Evolutionary conservation across 2,113 vertebrate species (phyloP), one percentile per base, ranked within the genome.

Genomic region (Prolemur simus): DNA sequence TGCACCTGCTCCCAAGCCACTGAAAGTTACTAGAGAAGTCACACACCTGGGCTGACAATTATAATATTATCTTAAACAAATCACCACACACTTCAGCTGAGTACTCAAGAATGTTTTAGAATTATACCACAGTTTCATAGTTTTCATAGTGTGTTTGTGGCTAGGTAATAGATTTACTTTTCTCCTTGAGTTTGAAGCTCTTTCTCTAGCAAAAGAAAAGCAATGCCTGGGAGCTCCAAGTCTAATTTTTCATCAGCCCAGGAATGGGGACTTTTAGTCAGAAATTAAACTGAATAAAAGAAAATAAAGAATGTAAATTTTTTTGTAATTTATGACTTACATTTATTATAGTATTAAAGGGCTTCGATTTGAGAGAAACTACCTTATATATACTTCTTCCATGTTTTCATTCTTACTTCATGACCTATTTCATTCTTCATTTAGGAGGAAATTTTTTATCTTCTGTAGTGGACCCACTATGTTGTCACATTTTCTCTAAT

Each of bases 281-380:
- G 54, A 89, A 94, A 86, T 92, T 86, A 83, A 83, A 88, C 52
- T 17, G 0, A 83, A 45, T 92, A 87, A 78, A 54, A 91, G 90
- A 52, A 94, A 94, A 91, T 60, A 86, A 85, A 92, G 10, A 77
- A 11, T 37, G 11, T 0, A 27, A 52, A 10, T 64, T 82, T 37
- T 64, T 95, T 64, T 93, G 18, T 88, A 52, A 17, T 3, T 34
- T 64, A 32, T 39, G 8, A 52, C 52, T 89, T 95, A 81, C 63
- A 81, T 32, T 89, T 88, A 60, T 3, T 60, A 52, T 25, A 56
- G 9, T 34, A 77, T 82, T 73, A 60, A 93, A 25, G 82, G n/a
- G 52, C 20, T 77, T 91, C 9, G 20, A 27, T 77, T 89, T 92
- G 58, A 96, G 37, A 49, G 32, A 69, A 88, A 63, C 8, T 21